Percentiles rank a stretch among this genome's conserved stretches.
phyloP scores from a whole-genome alignment of 2,888 invertebrate genomes.

The Blastobasis adustella region DNA sequence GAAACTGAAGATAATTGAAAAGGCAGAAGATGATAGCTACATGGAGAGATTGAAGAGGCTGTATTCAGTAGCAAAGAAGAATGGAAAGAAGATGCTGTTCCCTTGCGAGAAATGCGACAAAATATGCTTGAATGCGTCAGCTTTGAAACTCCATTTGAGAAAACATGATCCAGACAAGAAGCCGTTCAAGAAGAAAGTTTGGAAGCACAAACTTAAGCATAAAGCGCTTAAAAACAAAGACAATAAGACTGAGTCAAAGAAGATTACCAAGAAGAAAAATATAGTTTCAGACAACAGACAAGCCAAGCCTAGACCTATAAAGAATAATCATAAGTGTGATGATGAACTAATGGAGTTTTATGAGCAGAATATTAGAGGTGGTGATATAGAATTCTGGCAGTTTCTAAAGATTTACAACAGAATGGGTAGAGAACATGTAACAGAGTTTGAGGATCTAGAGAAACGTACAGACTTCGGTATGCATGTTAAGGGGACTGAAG shows the following conservation, averaged over 20 bases:
- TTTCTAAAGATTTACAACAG: slow-evolving; percentile 59
- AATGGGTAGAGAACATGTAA: slow-evolving; percentile 45
- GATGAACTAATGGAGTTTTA: slow-evolving; percentile 47
- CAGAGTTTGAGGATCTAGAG: slow-evolving; percentile 45
- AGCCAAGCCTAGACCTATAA: slow-evolving; percentile 42
- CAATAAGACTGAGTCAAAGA: neutral
- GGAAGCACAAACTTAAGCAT: slow-evolving; percentile 35
- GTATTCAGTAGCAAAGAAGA: slow-evolving; percentile 32
- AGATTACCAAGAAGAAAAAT: neutral
- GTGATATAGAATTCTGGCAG: slow-evolving; percentile 59
- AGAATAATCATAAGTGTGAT: slow-evolving; percentile 52
- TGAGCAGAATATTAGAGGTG: slow-evolving; percentile 46
- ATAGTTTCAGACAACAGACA: slow-evolving; percentile 21
- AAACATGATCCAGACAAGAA: slow-evolving; percentile 45
- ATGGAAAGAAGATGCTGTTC: slow-evolving; percentile 39
- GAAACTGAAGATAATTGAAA: slow-evolving; percentile 15
- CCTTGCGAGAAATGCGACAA: slow-evolving; percentile 53
- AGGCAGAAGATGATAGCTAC: slow-evolving; percentile 22
- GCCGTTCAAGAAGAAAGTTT: slow-evolving; percentile 41
- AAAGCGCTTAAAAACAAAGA: slow-evolving; percentile 8
- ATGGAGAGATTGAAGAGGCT: slow-evolving; percentile 37
- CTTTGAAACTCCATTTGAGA: slow-evolving; percentile 43
- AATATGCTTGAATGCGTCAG: slow-evolving; percentile 43
- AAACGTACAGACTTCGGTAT: slow-evolving; percentile 41
- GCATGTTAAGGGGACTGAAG: slow-evolving; percentile 15